phyloP scores from a whole-genome alignment of 2,888 invertebrate species.

The Philaethria dido region DNA sequence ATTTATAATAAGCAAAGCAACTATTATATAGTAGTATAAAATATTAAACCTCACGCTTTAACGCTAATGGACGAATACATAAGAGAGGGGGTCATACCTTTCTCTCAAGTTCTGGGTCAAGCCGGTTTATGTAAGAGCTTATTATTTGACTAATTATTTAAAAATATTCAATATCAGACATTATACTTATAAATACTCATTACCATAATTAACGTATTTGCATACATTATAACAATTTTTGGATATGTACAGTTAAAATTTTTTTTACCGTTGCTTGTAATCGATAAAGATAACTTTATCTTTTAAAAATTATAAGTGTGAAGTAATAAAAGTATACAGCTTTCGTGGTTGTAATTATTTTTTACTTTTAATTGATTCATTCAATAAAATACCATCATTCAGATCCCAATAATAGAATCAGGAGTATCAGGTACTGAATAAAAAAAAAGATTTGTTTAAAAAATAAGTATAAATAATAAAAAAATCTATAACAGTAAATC shows the following conservation, averaged over 20 bases:
- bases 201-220: slow-evolving; percentile 12
- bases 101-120: slow-evolving; percentile 82
- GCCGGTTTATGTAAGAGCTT: slow-evolving; percentile 61
- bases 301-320: not conserved
- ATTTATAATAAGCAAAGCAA: slow-evolving; percentile 8
- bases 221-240: not conserved
- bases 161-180: slow-evolving; percentile 20
- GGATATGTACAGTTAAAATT: not conserved
- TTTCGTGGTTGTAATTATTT: too few relatives aligned
- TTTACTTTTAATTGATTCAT: too few relatives aligned
- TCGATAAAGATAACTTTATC: slow-evolving; percentile 1
- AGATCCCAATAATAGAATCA: too few relatives aligned
- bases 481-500: too few relatives aligned
- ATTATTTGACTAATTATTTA: slow-evolving; percentile 23
- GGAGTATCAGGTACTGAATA: too few relatives aligned
- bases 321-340: too few relatives aligned
- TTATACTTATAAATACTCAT: slow-evolving; percentile 15
- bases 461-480: too few relatives aligned
- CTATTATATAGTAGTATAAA: slow-evolving; percentile 15
- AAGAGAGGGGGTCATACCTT: slow-evolving; percentile 63
- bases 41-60: slow-evolving; percentile 6
- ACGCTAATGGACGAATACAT: slow-evolving; percentile 13
- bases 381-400: too few relatives aligned
- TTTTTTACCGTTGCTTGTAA: slow-evolving; percentile 17
- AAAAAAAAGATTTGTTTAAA: too few relatives aligned